These are phyloP conservation scores for Nomada ruficornis DNA, from an alignment of 2,888 invertebrate genomes.

Conservation along the genomic window DNA sequence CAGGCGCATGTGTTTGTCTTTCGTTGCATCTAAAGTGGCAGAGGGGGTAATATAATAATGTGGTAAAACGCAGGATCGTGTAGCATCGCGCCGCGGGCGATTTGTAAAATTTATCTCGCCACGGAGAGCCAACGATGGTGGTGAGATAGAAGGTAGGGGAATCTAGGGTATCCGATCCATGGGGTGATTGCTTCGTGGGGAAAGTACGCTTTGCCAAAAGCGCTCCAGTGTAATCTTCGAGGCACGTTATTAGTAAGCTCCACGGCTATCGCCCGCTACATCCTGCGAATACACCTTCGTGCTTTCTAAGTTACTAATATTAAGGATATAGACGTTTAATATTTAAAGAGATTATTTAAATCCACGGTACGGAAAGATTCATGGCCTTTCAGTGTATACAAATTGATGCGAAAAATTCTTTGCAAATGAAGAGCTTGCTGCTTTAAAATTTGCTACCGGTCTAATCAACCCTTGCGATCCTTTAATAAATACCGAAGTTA, in stretches of 20 bases:
- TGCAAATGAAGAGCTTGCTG: too few species aligned
- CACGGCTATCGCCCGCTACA: conserved; percentile 41
- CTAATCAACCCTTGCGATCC: too few species aligned
- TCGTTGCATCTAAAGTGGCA: background rate
- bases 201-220: conserved; percentile 67
- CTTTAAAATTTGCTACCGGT: too few species aligned
- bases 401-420: background rate
- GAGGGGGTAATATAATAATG: conserved; percentile 61
- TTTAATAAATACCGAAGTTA: too few species aligned
- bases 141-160: conserved; percentile 55
- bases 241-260: conserved; percentile 58
- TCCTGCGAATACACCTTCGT: conserved; percentile 43
- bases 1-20: conserved; percentile 20
- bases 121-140: conserved; percentile 47
- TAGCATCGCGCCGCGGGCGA: conserved; percentile 60
- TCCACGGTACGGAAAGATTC: background rate
- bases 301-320: conserved; percentile 3
- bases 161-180: conserved; percentile 58
- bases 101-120: conserved; percentile 71
- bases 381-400: too few species aligned
- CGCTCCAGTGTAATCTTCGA: conserved; percentile 58
- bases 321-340: background rate
- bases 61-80: conserved; percentile 55
- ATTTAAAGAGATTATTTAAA: background rate
- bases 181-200: conserved; percentile 64